Evolutionary conservation across 2,113 vertebrate genomes (phyloP).

Genomic region (Heptranchias perlo): DNA sequence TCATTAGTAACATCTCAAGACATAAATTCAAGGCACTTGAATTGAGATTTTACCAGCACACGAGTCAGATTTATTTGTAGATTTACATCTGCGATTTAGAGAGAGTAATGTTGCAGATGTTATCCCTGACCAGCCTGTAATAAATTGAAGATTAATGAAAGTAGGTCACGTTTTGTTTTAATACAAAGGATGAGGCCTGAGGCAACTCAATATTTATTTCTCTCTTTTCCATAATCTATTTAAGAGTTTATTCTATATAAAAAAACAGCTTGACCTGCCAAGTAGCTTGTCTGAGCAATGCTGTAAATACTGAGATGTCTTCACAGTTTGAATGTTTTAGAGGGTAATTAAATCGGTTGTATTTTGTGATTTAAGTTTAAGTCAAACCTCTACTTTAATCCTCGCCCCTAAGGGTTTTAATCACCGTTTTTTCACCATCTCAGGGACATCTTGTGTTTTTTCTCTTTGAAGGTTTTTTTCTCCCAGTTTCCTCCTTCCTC

Average conservation of each 20-base stretch:
- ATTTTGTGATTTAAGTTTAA: neutral
- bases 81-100: neutral
- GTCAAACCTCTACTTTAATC: neutral
- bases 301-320: neutral
- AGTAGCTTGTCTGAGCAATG: neutral
- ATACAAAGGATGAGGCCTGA: neutral
- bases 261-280: neutral
- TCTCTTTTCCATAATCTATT: constrained; percentile 12
- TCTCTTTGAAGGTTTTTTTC: neutral
- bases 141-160: constrained; percentile 16
- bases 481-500: neutral
- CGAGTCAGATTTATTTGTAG: neutral
- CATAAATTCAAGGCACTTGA: neutral
- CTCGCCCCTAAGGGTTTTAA: neutral
- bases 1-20: neutral
- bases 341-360: neutral
- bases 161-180: neutral
- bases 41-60: neutral
- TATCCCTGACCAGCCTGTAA: neutral
- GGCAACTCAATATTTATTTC: neutral
- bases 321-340: neutral
- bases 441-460: neutral
- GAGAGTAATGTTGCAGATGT: neutral
- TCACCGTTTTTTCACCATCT: neutral
- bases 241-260: neutral